Conservation (phyloP, 2,888 invertebrate species). For the Lottia gigantea region DNA sequence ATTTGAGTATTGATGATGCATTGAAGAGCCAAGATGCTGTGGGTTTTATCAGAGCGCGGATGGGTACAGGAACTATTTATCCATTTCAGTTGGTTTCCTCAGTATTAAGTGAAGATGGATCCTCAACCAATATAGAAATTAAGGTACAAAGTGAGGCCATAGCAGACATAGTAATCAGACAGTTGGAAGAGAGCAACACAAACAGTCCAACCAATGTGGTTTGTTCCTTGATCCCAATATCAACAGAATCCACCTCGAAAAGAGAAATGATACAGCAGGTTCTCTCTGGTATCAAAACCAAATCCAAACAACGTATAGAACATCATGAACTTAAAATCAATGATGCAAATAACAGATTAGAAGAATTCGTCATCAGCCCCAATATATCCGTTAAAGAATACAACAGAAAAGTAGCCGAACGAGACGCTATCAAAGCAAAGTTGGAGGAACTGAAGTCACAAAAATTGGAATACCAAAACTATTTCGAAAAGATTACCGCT, state of each 20-base stretch:
- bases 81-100: neutral
- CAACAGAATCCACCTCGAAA: conserved; percentile 2
- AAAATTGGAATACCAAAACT: conserved; percentile 38
- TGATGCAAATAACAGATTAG: conserved; percentile 7
- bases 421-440: conserved; percentile 38
- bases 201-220: neutral
- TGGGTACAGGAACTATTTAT: neutral
- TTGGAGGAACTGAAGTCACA: conserved; percentile 43
- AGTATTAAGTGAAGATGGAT: neutral
- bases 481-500: conserved; percentile 26
- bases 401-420: conserved; percentile 28
- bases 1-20: neutral
- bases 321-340: conserved; percentile 21
- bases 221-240: neutral
- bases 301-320: neutral
- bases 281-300: neutral
- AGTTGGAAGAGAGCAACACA: conserved; percentile 11
- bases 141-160: conserved; percentile 6
- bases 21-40: neutral
- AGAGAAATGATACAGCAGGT: neutral
- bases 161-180: neutral
- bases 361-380: neutral
- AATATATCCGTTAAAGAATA: conserved; percentile 26
- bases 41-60: neutral
- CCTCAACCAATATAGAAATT: neutral